Base-by-base conservation (phyloP, 1,140 invertebrate genomes). In the Pogonomyrmex californicus region DNA sequence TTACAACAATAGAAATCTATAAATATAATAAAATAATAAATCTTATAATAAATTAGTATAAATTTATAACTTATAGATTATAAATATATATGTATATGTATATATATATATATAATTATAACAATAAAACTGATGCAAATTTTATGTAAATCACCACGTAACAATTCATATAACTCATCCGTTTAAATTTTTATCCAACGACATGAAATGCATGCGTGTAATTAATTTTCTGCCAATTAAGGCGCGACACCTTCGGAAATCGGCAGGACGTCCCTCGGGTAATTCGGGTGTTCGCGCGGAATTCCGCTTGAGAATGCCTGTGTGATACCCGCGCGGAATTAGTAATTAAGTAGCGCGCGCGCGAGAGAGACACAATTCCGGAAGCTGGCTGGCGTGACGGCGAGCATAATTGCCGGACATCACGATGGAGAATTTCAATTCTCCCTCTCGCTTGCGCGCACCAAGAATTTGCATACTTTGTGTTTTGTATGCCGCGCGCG, bases 391-490 rank as follows among this genome's bases (percentile, higher is more conserved):
- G 62, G 77, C 87, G 83, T 90, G 78, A 90, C 83, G 83, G 68
- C 86, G 56, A 83, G 41, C 77, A 89, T 88, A 91, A 91, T 91
- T 91, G 90, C 89, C 54, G 90, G 89, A 91, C 89, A 90, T 76
- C 75, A 86, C 63, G 68, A 70, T 54, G n/a, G 77, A 88, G 88
- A 71, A 87, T 90, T 90, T 90, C 89, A 88, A 90, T 90, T 71
- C 49, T 9, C 60, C 47, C 9, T 38, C 33, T 33, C 30, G 7
- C 33, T 49, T 81, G 44, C 38, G 38, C 71, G 44, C 66, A 49
- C 38, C 75, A 56, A 58, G 54, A 76, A 91, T 91, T 90, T 91
- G 89, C 90, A 91, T 90, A 91, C 83, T 90, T 91, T 79, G 87
- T 86, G 73, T 90, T 86, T 90, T 83, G 90, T 90, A 91, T 88